Base-by-base conservation (phyloP, 2,888 invertebrate species). In the Oscheius onirici region DNA sequence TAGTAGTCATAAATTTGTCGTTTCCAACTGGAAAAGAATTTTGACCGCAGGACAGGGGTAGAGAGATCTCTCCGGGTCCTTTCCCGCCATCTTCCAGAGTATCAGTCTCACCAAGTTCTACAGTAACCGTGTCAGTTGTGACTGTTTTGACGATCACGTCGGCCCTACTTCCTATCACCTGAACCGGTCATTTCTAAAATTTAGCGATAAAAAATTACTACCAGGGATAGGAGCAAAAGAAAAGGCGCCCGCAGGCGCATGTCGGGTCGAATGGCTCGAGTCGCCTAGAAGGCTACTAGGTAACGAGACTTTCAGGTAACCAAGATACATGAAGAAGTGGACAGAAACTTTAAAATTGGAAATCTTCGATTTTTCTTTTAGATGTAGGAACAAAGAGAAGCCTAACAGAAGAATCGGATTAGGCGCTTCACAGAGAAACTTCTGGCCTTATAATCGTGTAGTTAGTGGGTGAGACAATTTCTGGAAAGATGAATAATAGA, bases 301-400 rank as follows among this genome's bases (percentile, higher is more conserved):
- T 41, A 40, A 41, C 58, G 8, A n/a, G 52, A 10, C 40, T 41
- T 58, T 58, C 58, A 41, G 58, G 58, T 58, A 41, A 58, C 58
- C 20, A 13, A 20, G 58, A 8, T 11, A 58, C 58, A n/a, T 13
- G 52, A 52, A 22, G n/a, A n/a, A n/a, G n/a, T 22, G 22, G 1
- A 6, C 43, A n/a, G 34, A 34, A 34, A 34, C 34, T 34, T 34
- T 34, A 8, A 34, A 6, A 34, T 34, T 34, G 34, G 34, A 34
- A 8, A 34, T 34, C 3, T 34, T 34, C 34, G 34, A 34, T 34
- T 34, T 34, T 34, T 34, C 34, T 34, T 6, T 3, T 8, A 34
- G 34, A 34, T 6, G 5, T 34, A 3, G 8, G 34, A 8, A 34
- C 34, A 34, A 34, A 34, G 8, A 34, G 34, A 34, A 34, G 34